phyloP scores from a whole-genome alignment of 2,797 vertebrate genomes.

The Lindbergichthys nudifrons region DNA sequence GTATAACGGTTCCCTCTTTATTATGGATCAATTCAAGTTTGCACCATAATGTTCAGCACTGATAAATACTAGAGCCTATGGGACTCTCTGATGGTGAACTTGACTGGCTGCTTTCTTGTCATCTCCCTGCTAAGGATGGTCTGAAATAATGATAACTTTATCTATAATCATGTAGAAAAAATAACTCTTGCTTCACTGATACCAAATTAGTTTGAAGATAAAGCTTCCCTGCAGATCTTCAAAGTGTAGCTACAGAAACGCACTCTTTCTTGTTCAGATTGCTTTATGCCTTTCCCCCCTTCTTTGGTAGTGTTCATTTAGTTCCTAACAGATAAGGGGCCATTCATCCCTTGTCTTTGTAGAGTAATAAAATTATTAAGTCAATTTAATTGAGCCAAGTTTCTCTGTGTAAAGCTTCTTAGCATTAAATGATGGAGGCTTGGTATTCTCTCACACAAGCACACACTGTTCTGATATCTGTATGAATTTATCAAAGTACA shows the following conservation, averaged over 20 bases:
- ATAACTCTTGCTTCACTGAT: constrained; percentile 48
- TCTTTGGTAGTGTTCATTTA: constrained; percentile 64
- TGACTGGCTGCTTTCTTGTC: constrained; percentile 30
- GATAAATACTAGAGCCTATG: constrained; percentile 6
- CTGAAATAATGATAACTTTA: constrained; percentile 66
- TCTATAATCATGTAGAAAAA: constrained; percentile 59
- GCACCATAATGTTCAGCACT: neutral
- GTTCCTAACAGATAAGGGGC: constrained; percentile 72
- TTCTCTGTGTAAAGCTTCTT: constrained; percentile 62
- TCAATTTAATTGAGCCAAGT: constrained; percentile 73
- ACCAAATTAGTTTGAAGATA: constrained; percentile 69
- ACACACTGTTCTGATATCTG: constrained; percentile 30
- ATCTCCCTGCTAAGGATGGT: constrained; percentile 31
- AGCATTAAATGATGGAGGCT: constrained; percentile 58
- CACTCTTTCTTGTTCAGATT: constrained; percentile 48
- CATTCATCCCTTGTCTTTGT: constrained; percentile 79
- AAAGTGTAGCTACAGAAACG: constrained; percentile 50
- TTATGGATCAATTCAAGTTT: neutral
- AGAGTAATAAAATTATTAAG: constrained; percentile 75
- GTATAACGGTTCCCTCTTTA: neutral
- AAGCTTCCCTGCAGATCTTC: constrained; percentile 62
- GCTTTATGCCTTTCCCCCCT: constrained; percentile 38
- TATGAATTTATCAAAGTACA: constrained; percentile 33
- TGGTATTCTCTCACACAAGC: constrained; percentile 21
- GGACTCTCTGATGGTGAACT: constrained; percentile 22